Conservation (phyloP, 2,888 invertebrate species). For the Dryobota labecula region DNA sequence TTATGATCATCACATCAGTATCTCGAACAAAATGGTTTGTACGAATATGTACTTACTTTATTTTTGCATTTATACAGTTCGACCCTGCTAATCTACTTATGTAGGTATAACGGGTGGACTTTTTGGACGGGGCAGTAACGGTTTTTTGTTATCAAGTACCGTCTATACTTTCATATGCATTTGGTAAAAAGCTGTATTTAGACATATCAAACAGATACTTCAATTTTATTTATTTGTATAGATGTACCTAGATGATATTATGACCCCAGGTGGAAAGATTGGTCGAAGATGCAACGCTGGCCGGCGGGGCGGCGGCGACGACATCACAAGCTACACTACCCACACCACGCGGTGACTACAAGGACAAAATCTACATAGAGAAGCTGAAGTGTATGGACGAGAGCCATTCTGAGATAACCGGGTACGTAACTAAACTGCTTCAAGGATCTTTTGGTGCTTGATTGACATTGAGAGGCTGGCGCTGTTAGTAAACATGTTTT, state of each 20-base stretch:
- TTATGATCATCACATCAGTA: constrained; percentile 81
- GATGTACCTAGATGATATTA: neutral
- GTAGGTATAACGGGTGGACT: too few relatives aligned
- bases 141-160: too few relatives aligned
- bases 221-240: too few relatives aligned
- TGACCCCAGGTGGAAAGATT: constrained; percentile 79
- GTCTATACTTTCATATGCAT: too few relatives aligned
- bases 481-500: neutral
- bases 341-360: constrained; percentile 77
- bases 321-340: constrained; percentile 35
- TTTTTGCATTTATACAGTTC: neutral
- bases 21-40: constrained; percentile 85
- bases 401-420: constrained; percentile 85
- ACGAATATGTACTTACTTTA: constrained; percentile 1
- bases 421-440: constrained; percentile 67
- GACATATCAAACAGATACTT: too few relatives aligned
- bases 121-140: too few relatives aligned
- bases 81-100: neutral
- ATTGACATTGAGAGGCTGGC: neutral
- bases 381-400: constrained; percentile 87
- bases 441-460: neutral
- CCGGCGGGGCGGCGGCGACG: constrained; percentile 70
- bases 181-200: too few relatives aligned
- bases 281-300: constrained; percentile 84
- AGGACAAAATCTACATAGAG: constrained; percentile 83